A percentile compares a stretch with the other conserved stretches of the same genome.
These are phyloP conservation scores for Lepeophtheirus salmonis DNA, from an alignment of 1,140 invertebrate species.

Conservation along the genomic window DNA sequence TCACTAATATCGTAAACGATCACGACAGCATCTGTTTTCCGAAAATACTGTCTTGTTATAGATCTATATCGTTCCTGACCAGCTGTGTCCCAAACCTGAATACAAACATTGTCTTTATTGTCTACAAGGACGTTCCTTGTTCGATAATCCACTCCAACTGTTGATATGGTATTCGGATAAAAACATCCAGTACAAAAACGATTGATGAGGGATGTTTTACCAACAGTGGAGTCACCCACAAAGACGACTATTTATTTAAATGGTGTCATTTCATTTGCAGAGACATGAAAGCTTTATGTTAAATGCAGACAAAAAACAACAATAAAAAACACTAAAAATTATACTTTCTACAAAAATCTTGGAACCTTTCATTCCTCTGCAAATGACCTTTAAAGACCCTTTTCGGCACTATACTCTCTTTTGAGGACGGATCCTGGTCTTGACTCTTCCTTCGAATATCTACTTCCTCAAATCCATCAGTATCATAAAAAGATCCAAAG, in stretches of 20 bases:
- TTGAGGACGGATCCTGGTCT: too few relatives aligned
- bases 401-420: too few relatives aligned
- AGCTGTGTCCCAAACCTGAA: constrained; percentile 42
- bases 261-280: too few relatives aligned
- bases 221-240: constrained; percentile 39
- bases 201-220: constrained; percentile 39
- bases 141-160: constrained; percentile 41
- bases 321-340: too few relatives aligned
- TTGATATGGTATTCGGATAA: constrained; percentile 33
- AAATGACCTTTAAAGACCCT: too few relatives aligned
- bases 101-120: constrained; percentile 30
- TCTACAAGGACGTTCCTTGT: constrained; percentile 32
- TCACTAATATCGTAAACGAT: constrained; percentile 38
- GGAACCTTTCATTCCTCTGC: too few relatives aligned
- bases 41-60: constrained; percentile 39
- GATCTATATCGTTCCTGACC: constrained; percentile 39
- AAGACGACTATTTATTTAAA: constrained; percentile 42
- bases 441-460: too few relatives aligned
- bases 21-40: constrained; percentile 38
- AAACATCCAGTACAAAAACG: constrained; percentile 34
- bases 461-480: too few relatives aligned
- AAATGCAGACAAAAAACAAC: too few relatives aligned
- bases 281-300: too few relatives aligned
- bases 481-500: too few relatives aligned
- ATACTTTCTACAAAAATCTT: too few relatives aligned